Evolutionary conservation across 53 echinoderm and acorn worm genomes (phyloP).

Genomic region (Holothuria leucospilota): DNA sequence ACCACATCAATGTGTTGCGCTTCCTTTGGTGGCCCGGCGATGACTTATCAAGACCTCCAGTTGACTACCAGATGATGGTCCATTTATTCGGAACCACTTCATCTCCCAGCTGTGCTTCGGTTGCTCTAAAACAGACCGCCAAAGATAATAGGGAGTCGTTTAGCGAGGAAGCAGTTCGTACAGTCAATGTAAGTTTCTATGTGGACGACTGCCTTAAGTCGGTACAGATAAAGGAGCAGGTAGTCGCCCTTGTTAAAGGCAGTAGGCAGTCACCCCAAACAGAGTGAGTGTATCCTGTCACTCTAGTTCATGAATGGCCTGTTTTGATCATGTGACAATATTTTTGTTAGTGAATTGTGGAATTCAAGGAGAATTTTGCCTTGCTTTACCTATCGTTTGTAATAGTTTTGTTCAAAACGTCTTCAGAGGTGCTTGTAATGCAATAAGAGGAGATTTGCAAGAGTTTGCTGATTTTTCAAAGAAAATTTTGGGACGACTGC

Average conservation of each 20-base stretch:
- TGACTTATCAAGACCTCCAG: neutral
- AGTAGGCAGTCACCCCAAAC: no score
- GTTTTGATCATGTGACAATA: no score
- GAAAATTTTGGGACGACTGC: no score
- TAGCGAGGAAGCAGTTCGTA: neutral
- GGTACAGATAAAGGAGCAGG: slow-evolving; percentile 39
- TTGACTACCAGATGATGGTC: slow-evolving; percentile 39
- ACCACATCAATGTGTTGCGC: slow-evolving; percentile 51
- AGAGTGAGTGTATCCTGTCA: no score
- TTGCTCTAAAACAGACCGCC: slow-evolving; percentile 51
- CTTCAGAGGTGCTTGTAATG: no score
- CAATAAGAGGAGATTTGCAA: no score
- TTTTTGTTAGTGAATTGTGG: no score
- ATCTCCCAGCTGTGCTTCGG: slow-evolving; percentile 33
- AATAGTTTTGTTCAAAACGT: no score
- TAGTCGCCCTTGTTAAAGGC: slow-evolving; percentile 25
- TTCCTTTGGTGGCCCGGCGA: slow-evolving; percentile 62
- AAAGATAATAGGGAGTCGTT: neutral
- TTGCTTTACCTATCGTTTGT: no score
- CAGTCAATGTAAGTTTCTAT: slow-evolving; percentile 60
- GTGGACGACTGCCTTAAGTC: slow-evolving; percentile 73
- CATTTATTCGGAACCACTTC: slow-evolving; percentile 39
- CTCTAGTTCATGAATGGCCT: no score
- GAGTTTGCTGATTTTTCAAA: no score
- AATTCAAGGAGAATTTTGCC: no score